Evolutionary conservation across 2,797 vertebrate species (phyloP), one percentile per base, ranked within the genome.

Genomic region (Eutrigla gurnardus): DNA sequence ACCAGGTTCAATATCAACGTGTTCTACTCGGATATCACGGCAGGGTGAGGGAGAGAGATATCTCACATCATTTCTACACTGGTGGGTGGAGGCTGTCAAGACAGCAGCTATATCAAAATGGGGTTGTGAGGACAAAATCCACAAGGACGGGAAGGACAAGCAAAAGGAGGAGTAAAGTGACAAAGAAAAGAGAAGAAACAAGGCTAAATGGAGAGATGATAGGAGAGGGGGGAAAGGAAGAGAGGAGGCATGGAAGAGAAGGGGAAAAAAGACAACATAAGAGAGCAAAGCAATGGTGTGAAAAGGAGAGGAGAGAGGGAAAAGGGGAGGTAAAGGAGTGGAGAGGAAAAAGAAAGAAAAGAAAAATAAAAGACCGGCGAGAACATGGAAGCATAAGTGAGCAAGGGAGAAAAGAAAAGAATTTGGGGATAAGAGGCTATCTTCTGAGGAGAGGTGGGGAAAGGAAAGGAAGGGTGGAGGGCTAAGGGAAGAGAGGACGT

Each of bases 1-100:
- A 49, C 13, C 14, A 39, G 47, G 57, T 39, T 67, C 75, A 65
- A 54, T 58, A 33, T 59, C 65, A 71, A 15, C 11, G 18, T 18
- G 53, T 60, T 36, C 4, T 25, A 63, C 58, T 45, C 58, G 2
- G 9, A 64, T 9, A 32, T 32, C 46, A 54, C 4, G 43, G 47
- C 64, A 58, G 65, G 25, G 8, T 25, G 37, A 14, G 49, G 39
- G 13, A 57, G 25, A 47, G 15, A 3, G 3, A 43, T 33, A 57
- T 50, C 15, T 53, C 66, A 11, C 45, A 32, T n/a, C 15, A 47
- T 37, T 33, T 50, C 40, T 8, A n/a, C 46, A 18, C 25, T 7
- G 12, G 54, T 47, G 36, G 40, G 6, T 45, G 42, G 17, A 79
- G 9, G 35, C 33, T 36, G 42, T 64, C n/a, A 40, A 36, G 42